phyloP scores from a whole-genome alignment of 2,797 vertebrate genomes.

The Propithecus deckenii region DNA sequence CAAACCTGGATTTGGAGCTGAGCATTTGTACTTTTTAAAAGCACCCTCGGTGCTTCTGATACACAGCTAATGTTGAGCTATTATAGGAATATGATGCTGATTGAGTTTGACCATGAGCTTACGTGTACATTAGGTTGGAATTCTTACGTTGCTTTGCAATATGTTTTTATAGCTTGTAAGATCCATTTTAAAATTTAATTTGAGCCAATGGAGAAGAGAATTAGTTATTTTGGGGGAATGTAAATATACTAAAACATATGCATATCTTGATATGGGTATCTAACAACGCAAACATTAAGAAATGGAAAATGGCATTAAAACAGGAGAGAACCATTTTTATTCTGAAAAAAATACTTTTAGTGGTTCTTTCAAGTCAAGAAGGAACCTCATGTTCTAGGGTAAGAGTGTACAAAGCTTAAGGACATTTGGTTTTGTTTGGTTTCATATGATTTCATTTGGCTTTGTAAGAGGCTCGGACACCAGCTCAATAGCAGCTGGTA shows the following conservation, averaged over 20 bases:
- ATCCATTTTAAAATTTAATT: neutral
- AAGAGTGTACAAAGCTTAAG: neutral
- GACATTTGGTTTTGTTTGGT: neutral
- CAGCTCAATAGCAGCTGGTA: neutral
- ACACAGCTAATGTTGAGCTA: neutral
- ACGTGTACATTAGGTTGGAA: neutral
- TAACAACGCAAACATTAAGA: neutral
- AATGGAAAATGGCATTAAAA: slow-evolving; percentile 24
- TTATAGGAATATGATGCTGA: neutral
- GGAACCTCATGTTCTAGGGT: neutral
- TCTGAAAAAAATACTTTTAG: neutral
- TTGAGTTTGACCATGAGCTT: neutral
- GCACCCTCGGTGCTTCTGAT: neutral
- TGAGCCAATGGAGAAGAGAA: slow-evolving; percentile 13
- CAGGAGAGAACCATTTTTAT: neutral
- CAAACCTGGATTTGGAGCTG: neutral
- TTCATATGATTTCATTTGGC: neutral
- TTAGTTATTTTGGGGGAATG: neutral
- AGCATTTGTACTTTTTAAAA: neutral
- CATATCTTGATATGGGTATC: neutral
- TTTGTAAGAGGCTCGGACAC: neutral
- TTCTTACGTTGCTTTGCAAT: neutral
- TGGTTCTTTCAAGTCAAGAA: neutral
- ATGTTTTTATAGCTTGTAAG: neutral
- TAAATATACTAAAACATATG: neutral